A percentile compares a stretch with the other conserved stretches of the same genome.
These are phyloP conservation scores for Hippocampus abdominalis DNA, from an alignment of 2,113 vertebrate species.

Conservation along the genomic window DNA sequence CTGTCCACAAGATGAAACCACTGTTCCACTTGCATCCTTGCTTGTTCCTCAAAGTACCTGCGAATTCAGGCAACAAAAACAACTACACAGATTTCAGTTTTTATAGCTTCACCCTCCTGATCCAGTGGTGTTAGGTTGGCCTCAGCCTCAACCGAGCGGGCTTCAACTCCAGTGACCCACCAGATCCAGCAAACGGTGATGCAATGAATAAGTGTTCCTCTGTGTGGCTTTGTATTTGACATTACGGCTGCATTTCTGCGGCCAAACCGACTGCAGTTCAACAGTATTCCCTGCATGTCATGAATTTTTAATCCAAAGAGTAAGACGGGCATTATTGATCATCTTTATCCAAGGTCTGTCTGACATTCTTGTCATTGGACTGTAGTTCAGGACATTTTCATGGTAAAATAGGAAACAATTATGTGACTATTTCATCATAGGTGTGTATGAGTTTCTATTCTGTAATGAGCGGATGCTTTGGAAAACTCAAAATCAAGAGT, in stretches of 20 bases:
- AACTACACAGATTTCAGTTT: too few species aligned
- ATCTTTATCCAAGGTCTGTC: background rate
- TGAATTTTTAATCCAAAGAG: background rate
- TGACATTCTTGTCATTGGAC: background rate
- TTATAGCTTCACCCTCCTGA: too few species aligned
- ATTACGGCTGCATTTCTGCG: background rate
- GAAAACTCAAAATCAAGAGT: constrained; percentile 5
- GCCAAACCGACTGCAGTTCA: background rate
- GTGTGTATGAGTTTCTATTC: constrained; percentile 3
- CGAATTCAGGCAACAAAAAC: too few species aligned
- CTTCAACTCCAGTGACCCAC: too few species aligned
- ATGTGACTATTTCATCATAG: background rate
- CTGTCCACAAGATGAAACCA: too few species aligned
- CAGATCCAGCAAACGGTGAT: too few species aligned
- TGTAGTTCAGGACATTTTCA: background rate
- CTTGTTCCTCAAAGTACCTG: too few species aligned
- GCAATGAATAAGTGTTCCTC: too few species aligned
- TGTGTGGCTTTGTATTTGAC: background rate
- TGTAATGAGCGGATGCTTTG: background rate
- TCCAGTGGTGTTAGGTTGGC: too few species aligned
- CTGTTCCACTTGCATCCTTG: too few species aligned
- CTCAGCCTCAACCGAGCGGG: too few species aligned
- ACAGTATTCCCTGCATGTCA: background rate
- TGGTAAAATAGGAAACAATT: background rate
- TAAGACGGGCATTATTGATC: background rate